Conservation (phyloP, 2,797 vertebrate species). For the Peromyscus aztecus region DNA sequence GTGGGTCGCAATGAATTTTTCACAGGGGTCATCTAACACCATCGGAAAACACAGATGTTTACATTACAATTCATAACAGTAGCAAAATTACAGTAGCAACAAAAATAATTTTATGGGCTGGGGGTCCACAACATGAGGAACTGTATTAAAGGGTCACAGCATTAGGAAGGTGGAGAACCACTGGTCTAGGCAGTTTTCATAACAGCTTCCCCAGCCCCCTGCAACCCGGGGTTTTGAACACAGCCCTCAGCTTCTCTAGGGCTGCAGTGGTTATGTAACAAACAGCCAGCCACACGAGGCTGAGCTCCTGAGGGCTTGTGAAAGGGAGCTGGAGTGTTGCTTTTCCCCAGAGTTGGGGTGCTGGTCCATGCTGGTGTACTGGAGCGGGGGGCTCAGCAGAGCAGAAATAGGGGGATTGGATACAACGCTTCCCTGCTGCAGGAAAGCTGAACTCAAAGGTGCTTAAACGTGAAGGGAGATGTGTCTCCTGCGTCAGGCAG, state of each 20-base stretch:
- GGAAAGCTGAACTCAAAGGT: neutral
- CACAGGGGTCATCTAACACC: neutral
- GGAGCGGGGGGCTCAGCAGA: neutral
- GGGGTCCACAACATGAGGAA: neutral
- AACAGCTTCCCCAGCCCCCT: neutral
- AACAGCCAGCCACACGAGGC: neutral
- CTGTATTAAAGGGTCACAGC: neutral
- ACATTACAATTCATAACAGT: neutral
- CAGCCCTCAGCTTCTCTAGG: neutral
- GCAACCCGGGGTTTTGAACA: neutral
- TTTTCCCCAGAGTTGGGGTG: neutral
- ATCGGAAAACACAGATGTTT: neutral
- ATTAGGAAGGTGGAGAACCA: neutral
- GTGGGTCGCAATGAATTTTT: neutral
- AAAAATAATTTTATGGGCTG: neutral
- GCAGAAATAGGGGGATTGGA: neutral
- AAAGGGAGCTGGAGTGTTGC: neutral
- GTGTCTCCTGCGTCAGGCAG: neutral
- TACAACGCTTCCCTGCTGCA: conserved; percentile 16
- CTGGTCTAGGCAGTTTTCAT: neutral
- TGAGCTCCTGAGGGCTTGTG: neutral
- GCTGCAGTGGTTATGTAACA: neutral
- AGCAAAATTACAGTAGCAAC: neutral
- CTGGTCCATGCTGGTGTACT: neutral
- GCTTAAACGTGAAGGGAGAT: neutral